Base-by-base conservation (phyloP, 2,113 vertebrate genomes). In the Cryptotis parvus region DNA sequence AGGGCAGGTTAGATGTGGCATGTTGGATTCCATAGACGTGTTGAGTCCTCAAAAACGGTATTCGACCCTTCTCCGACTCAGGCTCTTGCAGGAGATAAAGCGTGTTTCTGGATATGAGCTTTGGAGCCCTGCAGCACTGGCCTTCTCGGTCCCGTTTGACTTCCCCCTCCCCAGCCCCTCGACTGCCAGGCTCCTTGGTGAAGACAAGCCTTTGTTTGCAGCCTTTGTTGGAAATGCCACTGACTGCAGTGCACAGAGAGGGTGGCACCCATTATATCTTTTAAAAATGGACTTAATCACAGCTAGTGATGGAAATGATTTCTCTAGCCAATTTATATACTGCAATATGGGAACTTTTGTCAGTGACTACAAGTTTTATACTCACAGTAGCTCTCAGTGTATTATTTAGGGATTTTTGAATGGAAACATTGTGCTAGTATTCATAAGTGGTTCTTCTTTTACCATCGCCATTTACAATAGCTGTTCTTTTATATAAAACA, bases 261-360 rank as follows among this genome's bases (percentile, higher is more conserved):
- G 1, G 26, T 24, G 4, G 11, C 16, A 4, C 70, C 33, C 35
- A 9, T 39, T 55, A 10, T 79, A 6, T 35, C 61, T 85, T 65
- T 95, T 85, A 27, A 20, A 81, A 76, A 65, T 65, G 55, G 39
- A 52, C 4, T 91, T 76, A 72, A 43, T 83, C 94, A 74, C 22
- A 79, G 22, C 41, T 82, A 63, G 61, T 33, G 55, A 39, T 65
- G n/a, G 45, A 18, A 27, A 43, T 73, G 87, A n/a, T 89, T 52
- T 80, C 68, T 76, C 52, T 80, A 65, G 72, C 78, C 27, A 49
- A 15, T 43, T 83, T 77, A 16, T 33, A 14, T 83, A 14, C 20
- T 83, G 0, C 68, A 52, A 55, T 89, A 89, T 89, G 52, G 52
- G 45, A 81, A 65, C 29, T 65, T 88, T n/a, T 52, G 31, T 55